Evolutionary conservation across 2,113 vertebrate genomes (phyloP), one percentile per base, ranked within the genome.

Genomic region (Notiomystis cincta): DNA sequence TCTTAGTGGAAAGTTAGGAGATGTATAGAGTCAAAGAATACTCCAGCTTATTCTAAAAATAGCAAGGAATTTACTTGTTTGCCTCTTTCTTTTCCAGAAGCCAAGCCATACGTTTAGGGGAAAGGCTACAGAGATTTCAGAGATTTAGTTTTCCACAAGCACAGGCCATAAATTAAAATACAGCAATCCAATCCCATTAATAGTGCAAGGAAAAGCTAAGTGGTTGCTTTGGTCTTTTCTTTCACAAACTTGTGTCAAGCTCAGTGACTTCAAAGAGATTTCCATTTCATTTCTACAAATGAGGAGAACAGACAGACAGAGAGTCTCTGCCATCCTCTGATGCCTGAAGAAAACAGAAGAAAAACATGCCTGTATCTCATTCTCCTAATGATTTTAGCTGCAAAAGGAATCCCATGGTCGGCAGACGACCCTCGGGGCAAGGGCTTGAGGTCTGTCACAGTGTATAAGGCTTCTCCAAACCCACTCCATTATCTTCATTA

Each of bases 401-500:
- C 95, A 94, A 96, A 97, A 97, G 77, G 91, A 96, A 96, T 93
- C 66, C 75, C 70, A 38, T 73, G 61, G 76, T 95, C 9, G 67
- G 72, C n/a, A 94, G 94, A 91, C 47, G 85, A 96, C 91, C 95
- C 94, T 90, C 64, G 33, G 53, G 77, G 85, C 78, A 86, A 90
- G 91, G 80, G 86, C 87, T 92, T 88, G 90, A 96, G 75, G 53
- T 95, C 76, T 93, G 90, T 94, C 93, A 91, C 85, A 94, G 94
- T 62, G 94, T 64, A 67, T 97, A 95, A 96, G 90, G 96, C 79
- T 96, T 85, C 89, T 96, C 91, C 93, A 95, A 97, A 96, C 77
- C 92, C 92, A 95, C 94, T 95, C 56, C 91, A 95, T 96, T 97
- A 96, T 96, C 97, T 97, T 96, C 92, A 97, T 97, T 95, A 96